Percentiles rank a stretch among this genome's conserved stretches.
These are phyloP conservation scores for Drosophila paracracens DNA, from an alignment of 2,888 invertebrate species.

Conservation along the genomic window DNA sequence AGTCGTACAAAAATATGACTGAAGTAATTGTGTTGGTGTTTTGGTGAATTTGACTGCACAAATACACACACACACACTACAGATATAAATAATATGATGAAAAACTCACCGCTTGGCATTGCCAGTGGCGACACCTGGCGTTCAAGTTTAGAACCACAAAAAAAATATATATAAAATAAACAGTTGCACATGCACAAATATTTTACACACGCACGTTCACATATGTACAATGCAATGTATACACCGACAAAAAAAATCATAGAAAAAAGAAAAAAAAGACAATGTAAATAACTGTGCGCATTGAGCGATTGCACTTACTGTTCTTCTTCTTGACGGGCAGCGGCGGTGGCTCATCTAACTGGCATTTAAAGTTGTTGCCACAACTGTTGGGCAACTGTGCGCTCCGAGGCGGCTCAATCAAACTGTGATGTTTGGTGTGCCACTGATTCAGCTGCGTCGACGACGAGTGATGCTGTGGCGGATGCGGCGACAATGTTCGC, in stretches of 20 bases:
- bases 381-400: constrained; percentile 68
- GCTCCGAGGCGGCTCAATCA: constrained; percentile 81
- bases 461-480: constrained; percentile 54
- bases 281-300: constrained; percentile 69
- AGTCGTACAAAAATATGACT: constrained; percentile 6
- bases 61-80: constrained; percentile 6
- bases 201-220: constrained; percentile 23
- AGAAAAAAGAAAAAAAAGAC: constrained; percentile 42
- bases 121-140: constrained; percentile 58
- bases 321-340: constrained; percentile 96
- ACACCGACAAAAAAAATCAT: constrained; percentile 37
- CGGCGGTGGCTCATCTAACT: constrained; percentile 92
- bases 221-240: constrained; percentile 33
- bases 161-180: constrained; percentile 17
- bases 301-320: constrained; percentile 90
- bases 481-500: constrained; percentile 69
- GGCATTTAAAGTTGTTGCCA: constrained; percentile 72
- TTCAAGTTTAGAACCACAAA: constrained; percentile 34
- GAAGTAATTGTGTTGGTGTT: constrained; percentile 5
- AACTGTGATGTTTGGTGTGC: constrained; percentile 85
- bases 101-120: constrained; percentile 61
- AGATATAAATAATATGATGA: constrained; percentile 13
- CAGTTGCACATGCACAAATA: constrained; percentile 33
- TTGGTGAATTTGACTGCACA: not conserved
- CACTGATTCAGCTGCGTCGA: constrained; percentile 73